phyloP scores from a whole-genome alignment of 2,888 invertebrate species.

The Chrysodeixis includens region DNA sequence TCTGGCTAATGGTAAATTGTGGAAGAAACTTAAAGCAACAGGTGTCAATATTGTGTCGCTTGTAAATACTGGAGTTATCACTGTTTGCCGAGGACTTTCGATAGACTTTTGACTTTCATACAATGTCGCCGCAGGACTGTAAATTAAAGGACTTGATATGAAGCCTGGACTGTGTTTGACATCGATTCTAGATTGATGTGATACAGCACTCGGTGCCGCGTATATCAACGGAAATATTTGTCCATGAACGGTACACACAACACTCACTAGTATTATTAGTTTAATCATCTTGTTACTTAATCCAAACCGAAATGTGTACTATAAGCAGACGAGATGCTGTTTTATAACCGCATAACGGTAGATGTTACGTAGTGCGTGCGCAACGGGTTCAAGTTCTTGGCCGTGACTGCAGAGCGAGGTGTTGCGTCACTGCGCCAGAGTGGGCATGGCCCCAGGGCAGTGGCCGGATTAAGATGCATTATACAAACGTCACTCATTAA shows the following conservation, averaged over 20 bases:
- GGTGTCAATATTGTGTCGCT: constrained; percentile 72
- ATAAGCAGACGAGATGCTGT: constrained; percentile 69
- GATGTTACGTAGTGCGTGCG: constrained; percentile 68
- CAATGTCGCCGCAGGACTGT: constrained; percentile 68
- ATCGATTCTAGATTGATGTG: constrained; percentile 88
- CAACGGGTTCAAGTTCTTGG: constrained; percentile 84
- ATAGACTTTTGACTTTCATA: constrained; percentile 60
- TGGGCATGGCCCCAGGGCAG: constrained; percentile 64
- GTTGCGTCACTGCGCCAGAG: constrained; percentile 75
- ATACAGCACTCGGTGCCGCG: constrained; percentile 87
- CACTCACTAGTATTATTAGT: constrained; percentile 67
- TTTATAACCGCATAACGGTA: constrained; percentile 85
- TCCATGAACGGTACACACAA: constrained; percentile 64
- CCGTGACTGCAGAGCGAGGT: constrained; percentile 65
- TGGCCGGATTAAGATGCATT: constrained; percentile 78
- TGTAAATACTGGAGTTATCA: constrained; percentile 62
- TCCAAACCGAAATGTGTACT: constrained; percentile 60
- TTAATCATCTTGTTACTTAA: constrained; percentile 73
- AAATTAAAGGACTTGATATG: constrained; percentile 71
- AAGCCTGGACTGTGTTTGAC: constrained; percentile 76
- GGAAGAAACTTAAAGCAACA: constrained; percentile 76
- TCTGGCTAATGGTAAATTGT: constrained; percentile 78
- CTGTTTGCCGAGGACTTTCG: constrained; percentile 59
- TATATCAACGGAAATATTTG: constrained; percentile 76
- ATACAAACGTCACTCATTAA: constrained; percentile 58